phyloP scores from a whole-genome alignment of 2,113 vertebrate genomes.

The Xenopus borealis region DNA sequence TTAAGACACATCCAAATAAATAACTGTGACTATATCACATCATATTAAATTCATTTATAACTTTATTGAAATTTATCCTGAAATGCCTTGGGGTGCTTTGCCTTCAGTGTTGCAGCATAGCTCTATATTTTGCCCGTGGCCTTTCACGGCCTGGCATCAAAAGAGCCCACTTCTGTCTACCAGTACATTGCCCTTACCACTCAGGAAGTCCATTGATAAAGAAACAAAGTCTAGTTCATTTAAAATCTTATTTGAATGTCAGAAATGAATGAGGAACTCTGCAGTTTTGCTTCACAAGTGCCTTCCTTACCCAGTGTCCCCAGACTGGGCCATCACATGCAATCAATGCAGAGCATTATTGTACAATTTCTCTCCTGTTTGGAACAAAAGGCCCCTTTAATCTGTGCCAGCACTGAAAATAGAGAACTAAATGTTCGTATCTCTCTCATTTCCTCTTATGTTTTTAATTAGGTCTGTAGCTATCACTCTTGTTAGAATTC shows the following conservation, averaged over 20 bases:
- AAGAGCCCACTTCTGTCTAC: conserved; percentile 36
- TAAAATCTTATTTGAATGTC: conserved; percentile 43
- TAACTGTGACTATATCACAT: conserved; percentile 9
- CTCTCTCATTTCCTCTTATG: not conserved
- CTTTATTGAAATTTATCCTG: not conserved
- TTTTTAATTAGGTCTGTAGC: not conserved
- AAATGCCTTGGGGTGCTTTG: conserved; percentile 34
- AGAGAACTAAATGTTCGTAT: conserved; percentile 24
- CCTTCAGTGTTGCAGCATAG: conserved; percentile 18
- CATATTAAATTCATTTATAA: conserved; percentile 19
- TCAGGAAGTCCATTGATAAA: conserved; percentile 42
- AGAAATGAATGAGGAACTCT: conserved; percentile 43
- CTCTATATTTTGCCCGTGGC: conserved; percentile 35
- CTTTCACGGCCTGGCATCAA: conserved; percentile 23
- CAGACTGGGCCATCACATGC: accelerated
- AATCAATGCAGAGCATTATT: conserved; percentile 21
- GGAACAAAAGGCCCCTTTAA: conserved; percentile 46
- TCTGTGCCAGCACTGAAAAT: conserved; percentile 17
- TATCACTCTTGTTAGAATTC: too few relatives aligned
- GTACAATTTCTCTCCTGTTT: not conserved
- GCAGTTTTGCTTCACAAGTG: conserved; percentile 28
- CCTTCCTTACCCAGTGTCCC: conserved; percentile 35
- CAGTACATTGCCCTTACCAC: conserved; percentile 7
- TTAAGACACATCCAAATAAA: too few relatives aligned
- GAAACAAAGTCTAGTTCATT: conserved; percentile 41